Evolutionary conservation across 2,888 invertebrate genomes (phyloP), one percentile per base, ranked within the genome.

Genomic region (Torymus tubicola): DNA sequence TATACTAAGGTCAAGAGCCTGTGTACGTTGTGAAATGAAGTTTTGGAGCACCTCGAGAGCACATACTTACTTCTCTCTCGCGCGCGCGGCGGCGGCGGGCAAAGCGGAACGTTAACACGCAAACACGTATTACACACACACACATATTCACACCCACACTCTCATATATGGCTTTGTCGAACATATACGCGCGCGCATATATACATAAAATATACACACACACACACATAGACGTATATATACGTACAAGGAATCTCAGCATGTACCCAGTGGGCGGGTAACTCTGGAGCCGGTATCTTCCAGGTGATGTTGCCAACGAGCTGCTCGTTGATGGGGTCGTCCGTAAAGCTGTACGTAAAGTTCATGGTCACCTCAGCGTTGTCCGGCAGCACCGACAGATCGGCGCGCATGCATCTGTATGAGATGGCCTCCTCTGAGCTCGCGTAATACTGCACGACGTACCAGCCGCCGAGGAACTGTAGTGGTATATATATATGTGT

Each of bases 241-340:
- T n/a, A n/a, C n/a, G 93, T 91, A 96, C 97, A 97, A 77, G 95
- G 95, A 86, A 94, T 94, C 91, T 97, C 97, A 0, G 96, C 95
- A 86, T 97, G 97, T 2, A 95, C 93, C 97, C 97, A 97, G 87
- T 97, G 97, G 0, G 96, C 96, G 0, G 96, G 96, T 75, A 94
- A 92, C 74, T 92, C 92, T 71, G 94, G 91, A 85, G 96, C 94
- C 0, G 95, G 95, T 80, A 97, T 95, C 85, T 93, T 93, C 96
- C 96, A 97, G 0, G 97, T 97, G 84, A 97, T 96, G 89, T 97
- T 97, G 0, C 97, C 97, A 63, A 94, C 92, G 10, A 97, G 93
- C 81, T 94, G 93, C 89, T 97, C 96, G 42, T 95, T 95, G 8
- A 95, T 91, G 0, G 97, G 96, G 91, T 97, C 97, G 87, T 97